Base-by-base conservation (phyloP, 2,113 vertebrate species). In the Noctilio leporinus region DNA sequence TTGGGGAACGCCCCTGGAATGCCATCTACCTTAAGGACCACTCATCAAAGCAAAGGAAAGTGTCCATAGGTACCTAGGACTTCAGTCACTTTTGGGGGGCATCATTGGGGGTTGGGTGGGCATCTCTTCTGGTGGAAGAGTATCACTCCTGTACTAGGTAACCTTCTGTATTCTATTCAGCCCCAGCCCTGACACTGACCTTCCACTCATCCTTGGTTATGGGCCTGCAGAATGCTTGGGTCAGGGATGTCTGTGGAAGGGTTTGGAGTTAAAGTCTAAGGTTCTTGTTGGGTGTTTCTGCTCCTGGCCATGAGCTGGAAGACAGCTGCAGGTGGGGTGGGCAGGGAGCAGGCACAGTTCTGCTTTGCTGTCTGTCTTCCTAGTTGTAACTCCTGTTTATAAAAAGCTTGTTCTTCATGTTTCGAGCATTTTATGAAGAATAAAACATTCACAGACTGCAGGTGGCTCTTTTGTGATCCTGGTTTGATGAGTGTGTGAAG, bases 401-500 rank as follows among this genome's bases (percentile, higher is more conserved):
- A 98, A 98, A 97, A 97, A 98, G 98, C 98, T 98, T 98, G 97
- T 98, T 98, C 95, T 98, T 98, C 98, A 98, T 98, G 97, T 98
- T 98, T 98, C 92, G 81, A 98, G 98, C 98, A 98, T 98, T 98
- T 98, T 97, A 98, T 98, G 96, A 95, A 97, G 96, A 96, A 98
- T 98, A 98, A 98, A 98, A 97, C 93, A 96, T 98, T 97, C 96
- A 97, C 93, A 92, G 97, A 89, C 53, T 96, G 96, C 96, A 97
- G 76, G 96, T 91, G 97, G 94, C 51, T 97, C 97, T 97, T 65
- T 97, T 95, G 97, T 97, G 86, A 98, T 98, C 91, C 96, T 97
- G 77, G 51, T 28, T 90, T 89, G 96, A 84, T 43, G 19, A 92
- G 51, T 6, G 11, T 49, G 26, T 55, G 45, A 91, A 62, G 28